Percentiles rank a stretch among this genome's conserved stretches.
Conservation (phyloP, 2,888 invertebrate species). For the Tetropium fuscum region DNA sequence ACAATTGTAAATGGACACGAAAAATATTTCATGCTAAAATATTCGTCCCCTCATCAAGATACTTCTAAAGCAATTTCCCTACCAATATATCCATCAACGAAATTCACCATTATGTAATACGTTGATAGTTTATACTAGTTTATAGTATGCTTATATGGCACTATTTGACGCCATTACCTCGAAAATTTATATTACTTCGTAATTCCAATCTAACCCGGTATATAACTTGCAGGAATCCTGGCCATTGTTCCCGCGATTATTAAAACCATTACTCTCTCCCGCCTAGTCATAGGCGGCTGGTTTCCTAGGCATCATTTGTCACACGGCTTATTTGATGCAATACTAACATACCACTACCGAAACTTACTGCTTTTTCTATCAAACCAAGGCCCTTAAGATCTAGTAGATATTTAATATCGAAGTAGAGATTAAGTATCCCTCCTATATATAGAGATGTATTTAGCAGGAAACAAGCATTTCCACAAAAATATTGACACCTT, state of each 20-base stretch:
- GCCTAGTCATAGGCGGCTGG: slow-evolving; percentile 38
- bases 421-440: slow-evolving; percentile 22
- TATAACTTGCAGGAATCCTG: slow-evolving; percentile 42
- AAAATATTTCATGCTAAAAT: neutral
- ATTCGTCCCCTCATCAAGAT: no score
- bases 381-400: neutral
- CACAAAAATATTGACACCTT: no score
- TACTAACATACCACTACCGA: neutral
- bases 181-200: slow-evolving; percentile 39
- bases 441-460: no score
- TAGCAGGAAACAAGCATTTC: no score
- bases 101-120: neutral
- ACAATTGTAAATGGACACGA: no score
- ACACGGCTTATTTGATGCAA: slow-evolving; percentile 43
- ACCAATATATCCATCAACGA: neutral
- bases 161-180: slow-evolving; percentile 35
- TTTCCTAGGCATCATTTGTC: slow-evolving; percentile 47
- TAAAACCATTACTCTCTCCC: slow-evolving; percentile 48
- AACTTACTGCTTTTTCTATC: slow-evolving; percentile 8
- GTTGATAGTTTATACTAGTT: slow-evolving; percentile 6
- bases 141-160: slow-evolving; percentile 20
- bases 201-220: slow-evolving; percentile 40
- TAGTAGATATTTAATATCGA: slow-evolving; percentile 37
- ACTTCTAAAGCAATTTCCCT: neutral
- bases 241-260: slow-evolving; percentile 46